A percentile compares a stretch with the other conserved stretches of the same genome.
These are phyloP conservation scores for Forbesichthys papilliferus DNA, from an alignment of 2,113 vertebrate genomes.

Conservation along the genomic window DNA sequence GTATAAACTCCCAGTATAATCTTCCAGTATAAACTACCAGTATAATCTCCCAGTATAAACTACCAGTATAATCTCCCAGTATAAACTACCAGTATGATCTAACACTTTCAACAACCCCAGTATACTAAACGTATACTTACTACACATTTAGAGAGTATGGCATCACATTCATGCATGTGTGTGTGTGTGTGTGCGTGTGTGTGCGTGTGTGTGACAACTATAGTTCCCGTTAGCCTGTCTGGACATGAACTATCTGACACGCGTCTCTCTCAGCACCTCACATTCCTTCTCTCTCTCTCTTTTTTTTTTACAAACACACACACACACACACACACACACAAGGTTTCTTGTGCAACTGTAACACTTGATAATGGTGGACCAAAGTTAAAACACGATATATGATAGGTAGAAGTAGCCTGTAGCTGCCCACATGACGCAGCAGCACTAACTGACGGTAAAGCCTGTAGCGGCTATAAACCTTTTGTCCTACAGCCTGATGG, in stretches of 20 bases:
- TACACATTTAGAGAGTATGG: neutral
- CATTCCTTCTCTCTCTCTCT: neutral
- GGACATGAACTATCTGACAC: conserved; percentile 35
- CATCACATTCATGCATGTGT: neutral
- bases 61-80: neutral
- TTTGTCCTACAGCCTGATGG: too few relatives aligned
- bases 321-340: neutral
- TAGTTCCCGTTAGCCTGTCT: conserved; percentile 42
- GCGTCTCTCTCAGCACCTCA: neutral
- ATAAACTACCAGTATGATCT: neutral
- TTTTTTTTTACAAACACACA: neutral
- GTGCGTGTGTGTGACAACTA: conserved; percentile 13
- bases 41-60: neutral
- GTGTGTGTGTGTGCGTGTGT: conserved; percentile 6
- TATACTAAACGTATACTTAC: neutral
- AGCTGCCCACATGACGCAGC: too few relatives aligned
- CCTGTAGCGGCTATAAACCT: too few relatives aligned
- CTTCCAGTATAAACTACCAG: neutral
- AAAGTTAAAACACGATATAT: too few relatives aligned
- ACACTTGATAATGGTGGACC: too few relatives aligned
- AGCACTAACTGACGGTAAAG: too few relatives aligned
- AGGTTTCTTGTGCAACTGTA: too few relatives aligned
- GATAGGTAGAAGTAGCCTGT: too few relatives aligned
- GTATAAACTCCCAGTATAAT: neutral
- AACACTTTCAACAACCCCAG: too few relatives aligned